Evolutionary conservation across 2,888 invertebrate genomes (phyloP).

Genomic region (Galeruca laticollis): DNA sequence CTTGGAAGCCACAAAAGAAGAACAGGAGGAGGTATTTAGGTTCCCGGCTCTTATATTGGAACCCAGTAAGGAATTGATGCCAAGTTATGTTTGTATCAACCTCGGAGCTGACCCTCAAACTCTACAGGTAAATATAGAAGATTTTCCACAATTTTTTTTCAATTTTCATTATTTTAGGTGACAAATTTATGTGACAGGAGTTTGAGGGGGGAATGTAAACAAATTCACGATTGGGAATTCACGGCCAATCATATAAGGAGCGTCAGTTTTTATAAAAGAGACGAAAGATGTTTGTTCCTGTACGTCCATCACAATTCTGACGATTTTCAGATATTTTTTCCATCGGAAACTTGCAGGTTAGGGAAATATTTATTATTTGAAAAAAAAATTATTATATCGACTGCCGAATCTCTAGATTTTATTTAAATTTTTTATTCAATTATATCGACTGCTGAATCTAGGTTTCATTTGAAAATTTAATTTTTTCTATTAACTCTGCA

Average conservation of each 20-base stretch:
- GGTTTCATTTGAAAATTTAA: too few relatives aligned
- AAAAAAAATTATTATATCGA: too few relatives aligned
- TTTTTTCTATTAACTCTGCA: too few relatives aligned
- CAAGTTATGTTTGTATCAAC: constrained; percentile 96
- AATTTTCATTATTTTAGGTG: constrained; percentile 56
- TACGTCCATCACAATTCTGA: constrained; percentile 99
- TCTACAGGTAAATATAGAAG: constrained; percentile 78
- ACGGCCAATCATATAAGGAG: constrained; percentile 90
- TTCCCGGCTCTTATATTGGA: constrained; percentile 94
- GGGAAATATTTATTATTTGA: too few relatives aligned
- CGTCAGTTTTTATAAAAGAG: constrained; percentile 94
- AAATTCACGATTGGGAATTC: constrained; percentile 95
- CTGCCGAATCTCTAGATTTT: too few relatives aligned
- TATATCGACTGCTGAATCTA: too few relatives aligned
- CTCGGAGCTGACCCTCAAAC: constrained; percentile 94
- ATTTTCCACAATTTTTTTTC: background rate
- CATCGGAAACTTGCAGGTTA: constrained; percentile 84
- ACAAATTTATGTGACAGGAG: constrained; percentile 84
- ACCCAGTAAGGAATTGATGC: constrained; percentile 92
- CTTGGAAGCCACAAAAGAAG: constrained; percentile 89
- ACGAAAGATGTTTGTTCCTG: constrained; percentile 94
- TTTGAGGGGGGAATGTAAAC: constrained; percentile 81
- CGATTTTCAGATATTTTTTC: constrained; percentile 98
- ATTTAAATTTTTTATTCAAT: too few relatives aligned
- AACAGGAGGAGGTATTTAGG: constrained; percentile 84